Percentiles rank a stretch among this genome's conserved stretches.
Conservation (phyloP, 35 echinoderm and acorn worm species). For the Apostichopus japonicus region DNA sequence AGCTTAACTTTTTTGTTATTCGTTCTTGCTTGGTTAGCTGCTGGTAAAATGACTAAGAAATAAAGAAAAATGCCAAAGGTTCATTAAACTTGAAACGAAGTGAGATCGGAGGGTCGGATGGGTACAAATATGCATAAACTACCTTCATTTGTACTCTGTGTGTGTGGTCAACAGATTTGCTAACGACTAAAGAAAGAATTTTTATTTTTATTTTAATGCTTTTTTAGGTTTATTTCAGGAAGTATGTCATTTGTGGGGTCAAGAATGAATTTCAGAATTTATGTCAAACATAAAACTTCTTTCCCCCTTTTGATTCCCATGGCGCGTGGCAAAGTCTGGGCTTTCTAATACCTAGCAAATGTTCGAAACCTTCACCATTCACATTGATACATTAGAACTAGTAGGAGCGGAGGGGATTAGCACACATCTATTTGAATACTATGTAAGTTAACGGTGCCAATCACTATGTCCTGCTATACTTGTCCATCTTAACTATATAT, state of each 20-base stretch:
- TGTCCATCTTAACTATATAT: too few relatives aligned
- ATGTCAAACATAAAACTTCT: neutral
- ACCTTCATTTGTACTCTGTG: neutral
- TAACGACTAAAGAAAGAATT: neutral
- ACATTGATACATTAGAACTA: too few relatives aligned
- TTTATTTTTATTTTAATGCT: neutral
- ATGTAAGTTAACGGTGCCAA: too few relatives aligned
- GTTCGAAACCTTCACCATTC: too few relatives aligned
- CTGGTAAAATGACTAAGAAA: neutral
- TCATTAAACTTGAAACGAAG: neutral
- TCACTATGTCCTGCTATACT: too few relatives aligned
- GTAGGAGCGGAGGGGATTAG: too few relatives aligned
- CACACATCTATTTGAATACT: too few relatives aligned
- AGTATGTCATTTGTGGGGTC: neutral
- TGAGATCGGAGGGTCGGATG: neutral
- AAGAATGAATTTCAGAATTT: neutral
- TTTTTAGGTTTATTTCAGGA: neutral
- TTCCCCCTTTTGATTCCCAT: neutral
- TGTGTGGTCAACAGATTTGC: neutral
- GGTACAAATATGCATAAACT: neutral
- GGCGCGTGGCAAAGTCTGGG: too few relatives aligned
- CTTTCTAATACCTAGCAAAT: too few relatives aligned
- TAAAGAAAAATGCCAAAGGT: neutral
- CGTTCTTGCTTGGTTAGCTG: neutral
- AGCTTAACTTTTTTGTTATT: neutral